Evolutionary conservation across 2,888 invertebrate species (phyloP).

Genomic region (Oeneis ivallda): DNA sequence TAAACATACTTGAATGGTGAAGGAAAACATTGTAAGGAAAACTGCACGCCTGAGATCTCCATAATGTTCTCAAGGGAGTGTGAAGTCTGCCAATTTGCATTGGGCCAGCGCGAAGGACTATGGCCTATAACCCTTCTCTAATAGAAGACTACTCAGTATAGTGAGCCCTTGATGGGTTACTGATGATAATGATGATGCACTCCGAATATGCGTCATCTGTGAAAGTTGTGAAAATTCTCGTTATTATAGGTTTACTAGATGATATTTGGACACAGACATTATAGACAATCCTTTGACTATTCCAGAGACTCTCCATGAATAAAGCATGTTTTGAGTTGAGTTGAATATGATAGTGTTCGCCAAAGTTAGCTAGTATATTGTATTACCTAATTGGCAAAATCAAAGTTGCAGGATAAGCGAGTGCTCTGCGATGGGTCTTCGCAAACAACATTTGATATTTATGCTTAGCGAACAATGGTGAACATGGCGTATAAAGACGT

Average conservation of each 20-base stretch:
- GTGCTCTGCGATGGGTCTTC: slow-evolving; percentile 51
- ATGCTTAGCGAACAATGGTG: slow-evolving; percentile 49
- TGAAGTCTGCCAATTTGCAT: too few relatives aligned
- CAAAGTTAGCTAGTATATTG: slow-evolving; percentile 52
- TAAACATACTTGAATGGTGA: background rate
- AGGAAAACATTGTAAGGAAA: too few relatives aligned
- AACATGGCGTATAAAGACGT: slow-evolving; percentile 28
- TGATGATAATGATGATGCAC: too few relatives aligned
- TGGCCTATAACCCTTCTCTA: too few relatives aligned
- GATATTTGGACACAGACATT: background rate
- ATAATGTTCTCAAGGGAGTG: too few relatives aligned
- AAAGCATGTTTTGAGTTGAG: background rate
- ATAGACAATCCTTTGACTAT: background rate
- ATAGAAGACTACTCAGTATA: too few relatives aligned
- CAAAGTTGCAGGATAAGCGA: slow-evolving; percentile 59
- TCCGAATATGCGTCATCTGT: too few relatives aligned
- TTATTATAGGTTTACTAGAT: too few relatives aligned
- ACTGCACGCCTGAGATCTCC: too few relatives aligned
- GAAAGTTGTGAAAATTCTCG: too few relatives aligned
- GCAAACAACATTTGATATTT: slow-evolving; percentile 64
- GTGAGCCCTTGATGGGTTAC: too few relatives aligned
- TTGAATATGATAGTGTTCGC: slow-evolving; percentile 51
- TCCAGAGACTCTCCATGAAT: background rate
- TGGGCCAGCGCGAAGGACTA: too few relatives aligned
- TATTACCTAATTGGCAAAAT: slow-evolving; percentile 51